Evolutionary conservation across 2,113 vertebrate genomes (phyloP), one percentile per base, ranked within the genome.

Genomic region (Eupsittula cactorum): DNA sequence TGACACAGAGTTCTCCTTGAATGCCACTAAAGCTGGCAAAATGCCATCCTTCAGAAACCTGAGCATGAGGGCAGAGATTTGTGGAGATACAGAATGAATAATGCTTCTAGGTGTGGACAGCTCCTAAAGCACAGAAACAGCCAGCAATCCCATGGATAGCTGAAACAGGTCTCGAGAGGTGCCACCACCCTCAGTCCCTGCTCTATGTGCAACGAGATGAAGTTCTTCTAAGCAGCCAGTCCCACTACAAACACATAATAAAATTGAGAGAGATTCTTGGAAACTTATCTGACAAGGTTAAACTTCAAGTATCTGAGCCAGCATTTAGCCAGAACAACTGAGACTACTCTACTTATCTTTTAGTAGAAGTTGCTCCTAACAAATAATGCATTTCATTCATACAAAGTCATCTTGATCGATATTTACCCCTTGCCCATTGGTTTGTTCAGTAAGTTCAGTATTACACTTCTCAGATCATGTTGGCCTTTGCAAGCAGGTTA

Each of bases 21-120:
- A 60, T 42, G 77, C 25, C 84, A 62, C 69, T 70, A 31, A 5
- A 31, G 64, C 39, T 10, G 77, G 50, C 37, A 33, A 90, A 65
- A 11, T 7, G 44, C 20, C 79, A 27, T 67, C 57, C 49, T n/a
- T 2, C 0, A 1, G 49, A 11, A 31, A 25, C 17, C 42, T 37
- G 10, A 35, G 53, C 60, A 16, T 0, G 0, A 25, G 57, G 28
- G 27, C 50, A 37, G 41, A 23, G 63, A 41, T 47, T 10, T 0
- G 0, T 2, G 23, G 71, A 53, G 18, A 16, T 0, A 16, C 14
- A 64, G 35, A 3, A 20, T 2, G 9, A 16, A 8, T 5, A 21
- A 8, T 1, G 0, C 1, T 35, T 33, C 44, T 53, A 25, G 82
- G 16, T n/a, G 41, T 3, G 60, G 16, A 8, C 0, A 3, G 37